Base-by-base conservation (phyloP, 2,888 invertebrate genomes). In the Microplitis manilae region DNA sequence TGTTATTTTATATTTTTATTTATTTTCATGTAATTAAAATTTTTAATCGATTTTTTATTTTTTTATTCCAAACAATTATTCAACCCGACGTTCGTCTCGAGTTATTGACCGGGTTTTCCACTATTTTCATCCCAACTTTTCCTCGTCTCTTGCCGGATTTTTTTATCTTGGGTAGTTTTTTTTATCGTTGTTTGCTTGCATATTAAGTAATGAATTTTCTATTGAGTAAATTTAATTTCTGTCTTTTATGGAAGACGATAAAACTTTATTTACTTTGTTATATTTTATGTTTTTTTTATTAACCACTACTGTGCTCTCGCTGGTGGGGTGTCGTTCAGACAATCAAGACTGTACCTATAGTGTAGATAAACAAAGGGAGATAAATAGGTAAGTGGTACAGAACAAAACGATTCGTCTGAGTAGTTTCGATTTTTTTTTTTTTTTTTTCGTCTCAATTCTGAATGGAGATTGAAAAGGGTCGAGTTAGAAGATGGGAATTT, bases 381-480 rank as follows among this genome's bases (percentile, higher is more conserved):
- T 41, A 68, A 68, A 41, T 68, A 41, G 68, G 68, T 68, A 41
- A 68, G 41, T 50, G 50, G 40, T 68, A 39, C 68, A 68, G 15
- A 40, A 65, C 38, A 38, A 65, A 65, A 65, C 65, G 65, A 65
- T 65, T 68, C 17, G 68, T 68, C 68, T 68, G 41, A 68, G 68
- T 50, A 17, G 40, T 41, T 50, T 40, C 40, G 17, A 68, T 68
- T 68, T 68, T 68, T 2, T 65, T 68, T 68, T 39, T 68, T 30
- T 30, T 30, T 30, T 4, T 30, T 30, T 30, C 30, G 30, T 17
- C 17, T 15, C 8, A 40, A 65, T 8, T 8, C 30, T 65, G 30
- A 50, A 50, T 30, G 30, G 65, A 65, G 65, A 38, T 65, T 65
- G 65, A 65, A 65, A 30, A 65, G 65, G 65, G 38, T 65, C 50